Evolutionary conservation across 2,888 invertebrate genomes (phyloP).

Genomic region (Apodemia zela): DNA sequence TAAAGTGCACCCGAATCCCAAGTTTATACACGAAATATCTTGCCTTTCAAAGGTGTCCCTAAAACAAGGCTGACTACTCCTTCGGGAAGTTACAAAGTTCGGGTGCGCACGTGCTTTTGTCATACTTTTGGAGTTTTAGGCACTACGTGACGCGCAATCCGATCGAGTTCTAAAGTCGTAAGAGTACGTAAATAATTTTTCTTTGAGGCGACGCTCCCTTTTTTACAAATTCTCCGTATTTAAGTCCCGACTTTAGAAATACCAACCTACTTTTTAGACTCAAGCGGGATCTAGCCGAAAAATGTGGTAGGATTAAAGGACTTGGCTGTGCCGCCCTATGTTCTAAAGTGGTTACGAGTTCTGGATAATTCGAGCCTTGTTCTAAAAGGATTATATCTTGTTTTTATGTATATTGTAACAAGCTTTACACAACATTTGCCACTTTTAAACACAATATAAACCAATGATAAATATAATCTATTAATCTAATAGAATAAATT

Average conservation of each 20-base stretch:
- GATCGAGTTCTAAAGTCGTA: conserved; percentile 65
- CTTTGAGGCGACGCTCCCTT: conserved; percentile 38
- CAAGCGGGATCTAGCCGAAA: conserved; percentile 8
- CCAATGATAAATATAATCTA: too few relatives aligned
- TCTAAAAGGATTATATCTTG: not conserved
- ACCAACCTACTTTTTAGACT: conserved; percentile 3
- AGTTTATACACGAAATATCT: conserved; percentile 67
- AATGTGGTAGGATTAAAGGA: conserved; percentile 11
- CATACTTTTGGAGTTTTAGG: conserved; percentile 74
- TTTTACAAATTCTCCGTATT: conserved; percentile 13
- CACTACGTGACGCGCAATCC: conserved; percentile 72
- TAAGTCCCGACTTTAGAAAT: not conserved
- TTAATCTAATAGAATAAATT: too few relatives aligned
- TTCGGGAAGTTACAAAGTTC: conserved; percentile 73
- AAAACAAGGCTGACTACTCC: conserved; percentile 69
- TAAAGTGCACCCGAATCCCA: conserved; percentile 72
- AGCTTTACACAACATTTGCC: not conserved
- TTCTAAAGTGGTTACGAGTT: conserved; percentile 4
- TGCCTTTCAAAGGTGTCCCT: conserved; percentile 72
- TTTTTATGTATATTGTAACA: not conserved
- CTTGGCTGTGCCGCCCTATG: not conserved
- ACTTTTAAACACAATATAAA: too few relatives aligned
- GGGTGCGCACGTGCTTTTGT: conserved; percentile 73
- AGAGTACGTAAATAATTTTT: conserved; percentile 58
- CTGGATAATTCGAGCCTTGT: not conserved